phyloP scores from a whole-genome alignment of 2,113 vertebrate genomes.

The Choloepus hoffmanni region DNA sequence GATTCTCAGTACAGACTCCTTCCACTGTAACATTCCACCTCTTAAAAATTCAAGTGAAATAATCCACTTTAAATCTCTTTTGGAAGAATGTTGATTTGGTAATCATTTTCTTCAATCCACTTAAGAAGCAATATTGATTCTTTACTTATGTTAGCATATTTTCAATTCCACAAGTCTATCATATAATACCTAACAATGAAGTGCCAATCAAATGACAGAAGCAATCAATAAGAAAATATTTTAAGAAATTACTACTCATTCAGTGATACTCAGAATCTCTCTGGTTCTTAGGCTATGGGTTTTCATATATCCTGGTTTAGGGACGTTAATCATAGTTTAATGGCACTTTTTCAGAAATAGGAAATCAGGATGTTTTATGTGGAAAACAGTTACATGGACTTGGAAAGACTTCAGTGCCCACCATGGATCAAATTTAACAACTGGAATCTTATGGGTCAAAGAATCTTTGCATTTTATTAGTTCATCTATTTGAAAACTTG shows the following conservation, averaged over 20 bases:
- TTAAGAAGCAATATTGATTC: conserved; percentile 12
- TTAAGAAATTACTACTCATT: not conserved
- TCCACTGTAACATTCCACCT: not conserved
- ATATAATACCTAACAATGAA: conserved; percentile 53
- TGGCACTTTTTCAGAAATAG: conserved; percentile 36
- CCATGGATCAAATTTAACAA: conserved; percentile 21
- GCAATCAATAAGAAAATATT: conserved; percentile 22
- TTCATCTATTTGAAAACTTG: not conserved
- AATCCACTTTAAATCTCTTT: conserved; percentile 13
- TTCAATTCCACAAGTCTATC: conserved; percentile 43
- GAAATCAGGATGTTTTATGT: conserved; percentile 18
- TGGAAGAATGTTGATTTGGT: not conserved
- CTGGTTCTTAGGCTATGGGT: not conserved
- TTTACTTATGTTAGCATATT: conserved; percentile 37
- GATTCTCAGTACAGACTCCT: not conserved
- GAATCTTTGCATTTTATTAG: conserved; percentile 27
- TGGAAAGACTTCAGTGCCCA: not conserved
- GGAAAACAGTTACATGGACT: not conserved
- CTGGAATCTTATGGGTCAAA: not conserved
- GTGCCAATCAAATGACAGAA: conserved; percentile 23
- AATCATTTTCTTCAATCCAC: conserved; percentile 39
- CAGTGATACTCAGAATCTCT: not conserved
- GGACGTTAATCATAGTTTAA: not conserved
- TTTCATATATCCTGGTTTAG: conserved; percentile 1
- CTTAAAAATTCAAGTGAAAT: conserved; percentile 26